Evolutionary conservation across 2,888 invertebrate genomes (phyloP), one percentile per base, ranked within the genome.

Genomic region (Drosophila leonis): DNA sequence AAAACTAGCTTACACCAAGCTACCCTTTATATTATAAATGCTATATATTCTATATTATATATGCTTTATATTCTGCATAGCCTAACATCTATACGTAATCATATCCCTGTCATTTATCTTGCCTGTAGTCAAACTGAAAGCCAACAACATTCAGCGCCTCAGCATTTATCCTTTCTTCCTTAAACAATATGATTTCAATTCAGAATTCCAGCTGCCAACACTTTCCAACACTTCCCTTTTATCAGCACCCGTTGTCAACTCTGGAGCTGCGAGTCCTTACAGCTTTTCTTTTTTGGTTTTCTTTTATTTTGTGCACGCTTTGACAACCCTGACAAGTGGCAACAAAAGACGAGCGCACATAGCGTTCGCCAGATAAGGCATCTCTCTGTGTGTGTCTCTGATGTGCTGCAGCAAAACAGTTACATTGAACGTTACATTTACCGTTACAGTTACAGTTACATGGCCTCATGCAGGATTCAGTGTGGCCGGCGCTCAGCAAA

Each of bases 401-500:
- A 41, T 54, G 60, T 46, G 54, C 52, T 35, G 29, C 29, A 15
- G 24, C 56, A 44, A 37, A 37, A n/a, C 39, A 31, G 54, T 24
- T 37, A 37, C 59, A 63, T 24, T n/a, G 13, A 13, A 8, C 35
- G 31, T 60, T 65, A 62, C 52, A 61, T n/a, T 66, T 60, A 64
- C 72, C 49, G 62, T 65, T 69, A 65, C 57, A 59, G 39, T 80
- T 77, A 78, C 75, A 67, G 65, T 75, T 87, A 78, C 75, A 75
- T 72, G 65, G 80, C 72, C 72, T 54, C 77, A 76, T 54, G 51
- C 56, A 72, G 78, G 86, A 88, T 76, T 82, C 76, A 42, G 35
- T 51, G 69, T 2, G 61, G 49, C 55, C 70, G 84, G 84, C 85
- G 84, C 78, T 52, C 84, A 84, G 88, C 35, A 88, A 75, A 12